Evolutionary conservation across 2,888 invertebrate species (phyloP).

Genomic region (Platypus cylindrus): DNA sequence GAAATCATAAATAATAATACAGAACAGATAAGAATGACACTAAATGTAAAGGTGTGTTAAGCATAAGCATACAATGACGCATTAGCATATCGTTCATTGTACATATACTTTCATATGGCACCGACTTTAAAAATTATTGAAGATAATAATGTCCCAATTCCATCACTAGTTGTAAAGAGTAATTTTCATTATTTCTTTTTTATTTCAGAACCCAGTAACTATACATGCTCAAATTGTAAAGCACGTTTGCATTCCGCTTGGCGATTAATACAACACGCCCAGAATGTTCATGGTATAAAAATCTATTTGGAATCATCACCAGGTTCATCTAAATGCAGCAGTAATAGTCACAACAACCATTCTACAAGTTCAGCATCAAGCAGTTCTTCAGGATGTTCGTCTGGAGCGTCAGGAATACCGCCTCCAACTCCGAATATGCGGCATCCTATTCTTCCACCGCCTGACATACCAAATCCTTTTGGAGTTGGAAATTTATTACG

Average conservation of each 20-base stretch:
- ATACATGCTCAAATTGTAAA: constrained; percentile 90
- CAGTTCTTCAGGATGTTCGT: constrained; percentile 40
- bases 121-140: background rate
- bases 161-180: background rate
- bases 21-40: constrained; percentile 16
- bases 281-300: constrained; percentile 85
- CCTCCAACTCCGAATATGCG: constrained; percentile 50
- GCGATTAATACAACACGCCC: constrained; percentile 89
- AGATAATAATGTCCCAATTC: background rate
- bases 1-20: constrained; percentile 20
- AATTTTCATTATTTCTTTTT: constrained; percentile 15
- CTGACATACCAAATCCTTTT: constrained; percentile 63
- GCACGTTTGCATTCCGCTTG: constrained; percentile 87
- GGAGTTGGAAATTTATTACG: constrained; percentile 58
- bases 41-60: constrained; percentile 21
- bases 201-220: constrained; percentile 84
- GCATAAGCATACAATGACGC: constrained; percentile 21
- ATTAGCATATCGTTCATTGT: constrained; percentile 15
- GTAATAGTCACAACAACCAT: constrained; percentile 43
- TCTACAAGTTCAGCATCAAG: constrained; percentile 38
- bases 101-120: constrained; percentile 3
- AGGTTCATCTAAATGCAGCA: constrained; percentile 25
- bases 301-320: constrained; percentile 67
- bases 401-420: constrained; percentile 40
- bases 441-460: constrained; percentile 58